Base-by-base conservation (phyloP, 2,888 invertebrate genomes). In the Carpatolechia fugitivella region DNA sequence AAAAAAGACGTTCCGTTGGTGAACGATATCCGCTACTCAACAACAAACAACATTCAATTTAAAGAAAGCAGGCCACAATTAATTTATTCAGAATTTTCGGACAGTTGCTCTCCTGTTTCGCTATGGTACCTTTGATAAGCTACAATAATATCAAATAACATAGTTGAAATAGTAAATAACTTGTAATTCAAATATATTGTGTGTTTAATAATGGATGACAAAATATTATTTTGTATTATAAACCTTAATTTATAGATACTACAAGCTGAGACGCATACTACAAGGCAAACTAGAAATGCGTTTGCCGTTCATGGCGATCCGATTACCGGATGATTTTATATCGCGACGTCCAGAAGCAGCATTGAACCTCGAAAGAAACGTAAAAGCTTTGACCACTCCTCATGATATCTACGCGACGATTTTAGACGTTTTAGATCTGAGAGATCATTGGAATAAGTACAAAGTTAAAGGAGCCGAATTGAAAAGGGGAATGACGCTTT, bases 341-440 rank as follows among this genome's bases (percentile, higher is more conserved):
- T 81, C 85, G 44, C 83, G 86, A 8, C 91, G 94, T 67, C 93
- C 93, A 0, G 74, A 84, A 29, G 92, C 93, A 18, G 92, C 93
- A 58, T 78, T 80, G 0, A 93, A 94, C 69, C 91, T 95, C 62
- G 73, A 91, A 51, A 81, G 73, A 5, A 97, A 97, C 71, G 82
- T 92, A 0, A 81, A 93, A 10, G 91, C 93, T 8, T 84, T 98
- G 24, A 93, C 94, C 0, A 95, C 96, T 0, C 97, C 97, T 0
- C 97, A 97, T 72, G 98, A 55, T 16, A 5, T 56, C 3, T 33
- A 52, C 33, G 29, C 38, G 16, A 52, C 47, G n/a, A 31, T 52
- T n/a, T 20, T 52, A 3, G 51, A 56, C 4, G 47, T 48, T 0
- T 6, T 52, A 8, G 33, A 29, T 3, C 6, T 52, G 47, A 38